Base-by-base conservation (phyloP, 2,888 invertebrate genomes). In the Drosophila mayaguana region DNA sequence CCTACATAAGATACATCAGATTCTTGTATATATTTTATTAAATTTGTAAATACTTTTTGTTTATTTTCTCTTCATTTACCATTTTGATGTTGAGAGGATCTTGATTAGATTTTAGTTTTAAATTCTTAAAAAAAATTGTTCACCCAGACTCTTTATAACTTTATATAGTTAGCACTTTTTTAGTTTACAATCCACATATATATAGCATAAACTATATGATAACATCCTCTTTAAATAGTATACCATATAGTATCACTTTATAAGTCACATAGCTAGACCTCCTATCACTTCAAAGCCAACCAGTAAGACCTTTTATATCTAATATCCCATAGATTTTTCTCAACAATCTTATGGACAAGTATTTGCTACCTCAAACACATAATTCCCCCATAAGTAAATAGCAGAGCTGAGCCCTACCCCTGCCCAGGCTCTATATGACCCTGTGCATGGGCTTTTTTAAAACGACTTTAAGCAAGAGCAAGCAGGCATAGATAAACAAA, bases 401-500 rank as follows among this genome's bases (percentile, higher is more conserved):
- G 50, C 20, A 34, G 34, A 36, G 22, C 16, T 12, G 1, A 5
- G 16, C 40, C 25, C n/a, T 14, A 7, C 28, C 14, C 32, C 28
- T 8, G 16, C 5, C n/a, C 2, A 1, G 18, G 7, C 6, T 6
- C 2, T 7, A 16, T 11, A 12, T 9, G 20, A 38, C 18, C 16
- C 28, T 45, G 51, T 63, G 20, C 34, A 63, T 60, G 63, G 63
- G 64, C 55, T 55, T 65, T 50, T 76, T 68, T 53, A 1, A 65
- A 72, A 75, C 80, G 72, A 68, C 78, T 83, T 77, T 72, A 83
- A 73, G 77, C 63, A 66, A 57, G 68, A 63, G 66, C 72, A 84
- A 75, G 83, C 87, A 81, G 82, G 80, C 71, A 67, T 73, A 77
- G 63, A 76, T 80, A 86, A 86, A 89, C 89, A 86, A 43, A 61